phyloP scores from a whole-genome alignment of 2,888 invertebrate species.

The Gymnoscelis rufifasciata region DNA sequence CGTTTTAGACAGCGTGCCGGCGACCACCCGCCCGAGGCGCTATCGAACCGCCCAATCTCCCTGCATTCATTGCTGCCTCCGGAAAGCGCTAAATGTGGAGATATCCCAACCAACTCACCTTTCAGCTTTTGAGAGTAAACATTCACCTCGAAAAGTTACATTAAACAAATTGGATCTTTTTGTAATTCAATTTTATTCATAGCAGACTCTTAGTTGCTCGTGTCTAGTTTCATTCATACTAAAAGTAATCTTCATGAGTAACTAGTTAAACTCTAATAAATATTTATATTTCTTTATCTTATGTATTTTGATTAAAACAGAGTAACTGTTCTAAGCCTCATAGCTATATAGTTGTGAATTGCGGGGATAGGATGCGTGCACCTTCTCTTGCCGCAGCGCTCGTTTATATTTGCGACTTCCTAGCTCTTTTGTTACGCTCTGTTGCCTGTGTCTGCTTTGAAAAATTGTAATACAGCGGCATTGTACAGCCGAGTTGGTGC shows the following conservation, averaged over 20 bases:
- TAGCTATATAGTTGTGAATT: conserved; percentile 31
- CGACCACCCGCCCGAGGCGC: conserved; percentile 39
- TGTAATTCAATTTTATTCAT: conserved; percentile 46
- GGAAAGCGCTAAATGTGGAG: conserved; percentile 65
- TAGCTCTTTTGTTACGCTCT: conserved; percentile 73
- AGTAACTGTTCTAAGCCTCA: conserved; percentile 5
- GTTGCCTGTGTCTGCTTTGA: conserved; percentile 74
- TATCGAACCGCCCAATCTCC: conserved; percentile 69
- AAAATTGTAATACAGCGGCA: conserved; percentile 74
- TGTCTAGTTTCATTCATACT: conserved; percentile 17
- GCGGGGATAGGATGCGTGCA: conserved; percentile 49
- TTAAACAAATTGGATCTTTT: conserved; percentile 71
- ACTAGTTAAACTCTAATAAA: background rate
- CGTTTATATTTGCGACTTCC: conserved; percentile 75
- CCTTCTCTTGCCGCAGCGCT: conserved; percentile 63
- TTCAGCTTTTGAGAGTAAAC: conserved; percentile 59
- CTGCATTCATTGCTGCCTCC: conserved; percentile 64
- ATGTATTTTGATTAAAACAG: background rate
- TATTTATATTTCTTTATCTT: background rate
- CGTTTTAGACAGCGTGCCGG: conserved; percentile 13
- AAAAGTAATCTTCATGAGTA: background rate
- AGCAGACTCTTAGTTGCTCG: conserved; percentile 29
- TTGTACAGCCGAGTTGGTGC: conserved; percentile 63
- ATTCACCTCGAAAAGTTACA: conserved; percentile 63
- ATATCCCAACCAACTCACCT: conserved; percentile 58